phyloP scores from a whole-genome alignment of 2,797 vertebrate genomes.

The Staurois parvus region DNA sequence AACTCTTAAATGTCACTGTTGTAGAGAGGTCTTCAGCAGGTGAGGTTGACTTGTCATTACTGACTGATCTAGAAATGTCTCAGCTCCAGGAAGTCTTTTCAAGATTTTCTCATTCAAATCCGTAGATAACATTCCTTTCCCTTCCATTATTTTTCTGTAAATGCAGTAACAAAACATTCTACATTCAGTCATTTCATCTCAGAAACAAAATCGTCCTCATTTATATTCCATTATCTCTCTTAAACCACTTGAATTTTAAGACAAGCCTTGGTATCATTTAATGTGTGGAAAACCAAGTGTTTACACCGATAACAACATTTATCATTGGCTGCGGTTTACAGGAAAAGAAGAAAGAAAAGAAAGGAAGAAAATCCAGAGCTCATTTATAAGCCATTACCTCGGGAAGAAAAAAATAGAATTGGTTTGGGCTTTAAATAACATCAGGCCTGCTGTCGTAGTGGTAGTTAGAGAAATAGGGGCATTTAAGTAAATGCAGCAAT shows the following conservation, averaged over 20 bases:
- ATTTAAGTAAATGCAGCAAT: conserved; percentile 52
- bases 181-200: conserved; percentile 55
- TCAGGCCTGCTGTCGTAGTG: conserved; percentile 10
- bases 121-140: conserved; percentile 34
- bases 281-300: conserved; percentile 57
- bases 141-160: conserved; percentile 48
- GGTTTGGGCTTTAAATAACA: conserved; percentile 42
- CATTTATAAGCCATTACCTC: conserved; percentile 58
- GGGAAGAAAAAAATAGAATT: conserved; percentile 21
- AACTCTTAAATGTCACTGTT: conserved; percentile 26
- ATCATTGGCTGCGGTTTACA: conserved; percentile 42
- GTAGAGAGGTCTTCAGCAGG: not conserved
- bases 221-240: conserved; percentile 62
- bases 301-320: conserved; percentile 57
- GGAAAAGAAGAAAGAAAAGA: too few species aligned
- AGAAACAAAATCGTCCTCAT: conserved; percentile 55
- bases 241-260: conserved; percentile 55
- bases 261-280: conserved; percentile 49
- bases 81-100: conserved; percentile 7
- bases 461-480: conserved; percentile 45
- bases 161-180: conserved; percentile 43
- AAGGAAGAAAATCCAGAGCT: conserved; percentile 22
- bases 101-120: conserved; percentile 38
- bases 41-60: conserved; percentile 6
- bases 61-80: conserved; percentile 6